Evolutionary conservation across 1,140 invertebrate species (phyloP).

Genomic region (Streblospio benedicti): DNA sequence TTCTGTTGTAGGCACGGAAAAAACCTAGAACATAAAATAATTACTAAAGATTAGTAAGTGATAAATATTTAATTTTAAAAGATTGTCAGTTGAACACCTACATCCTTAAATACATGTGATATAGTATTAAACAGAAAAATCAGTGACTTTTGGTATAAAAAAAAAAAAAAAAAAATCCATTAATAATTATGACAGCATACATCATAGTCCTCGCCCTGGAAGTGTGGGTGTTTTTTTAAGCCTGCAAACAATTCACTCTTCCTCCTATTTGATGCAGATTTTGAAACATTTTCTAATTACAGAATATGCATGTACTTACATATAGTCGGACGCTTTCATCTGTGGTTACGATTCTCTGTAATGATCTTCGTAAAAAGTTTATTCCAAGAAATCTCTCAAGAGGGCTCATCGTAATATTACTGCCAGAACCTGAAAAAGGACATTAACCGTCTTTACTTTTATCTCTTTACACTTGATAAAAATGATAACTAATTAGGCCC

Average conservation of each 20-base stretch:
- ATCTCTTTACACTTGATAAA: no score
- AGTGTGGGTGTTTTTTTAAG: no score
- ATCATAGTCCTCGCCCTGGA: neutral
- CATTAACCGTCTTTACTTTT: no score
- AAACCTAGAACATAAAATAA: conserved; percentile 52
- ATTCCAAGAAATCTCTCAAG: neutral
- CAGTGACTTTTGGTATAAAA: neutral
- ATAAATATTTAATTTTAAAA: neutral
- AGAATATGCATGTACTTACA: neutral
- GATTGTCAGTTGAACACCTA: neutral
- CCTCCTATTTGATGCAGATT: no score
- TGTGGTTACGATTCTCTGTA: neutral
- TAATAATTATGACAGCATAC: neutral
- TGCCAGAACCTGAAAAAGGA: no score
- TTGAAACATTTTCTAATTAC: neutral
- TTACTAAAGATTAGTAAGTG: no score
- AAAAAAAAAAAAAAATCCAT: neutral
- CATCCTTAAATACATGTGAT: neutral
- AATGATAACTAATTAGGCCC: no score
- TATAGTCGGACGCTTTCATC: neutral
- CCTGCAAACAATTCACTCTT: no score
- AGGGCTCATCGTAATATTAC: no score
- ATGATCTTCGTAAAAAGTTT: neutral
- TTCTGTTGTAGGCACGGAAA: conserved; percentile 63
- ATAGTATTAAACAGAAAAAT: neutral